These are phyloP conservation scores for Eudyptes chrysolophus DNA, from an alignment of 2,113 vertebrate genomes.

Conservation along the genomic window DNA sequence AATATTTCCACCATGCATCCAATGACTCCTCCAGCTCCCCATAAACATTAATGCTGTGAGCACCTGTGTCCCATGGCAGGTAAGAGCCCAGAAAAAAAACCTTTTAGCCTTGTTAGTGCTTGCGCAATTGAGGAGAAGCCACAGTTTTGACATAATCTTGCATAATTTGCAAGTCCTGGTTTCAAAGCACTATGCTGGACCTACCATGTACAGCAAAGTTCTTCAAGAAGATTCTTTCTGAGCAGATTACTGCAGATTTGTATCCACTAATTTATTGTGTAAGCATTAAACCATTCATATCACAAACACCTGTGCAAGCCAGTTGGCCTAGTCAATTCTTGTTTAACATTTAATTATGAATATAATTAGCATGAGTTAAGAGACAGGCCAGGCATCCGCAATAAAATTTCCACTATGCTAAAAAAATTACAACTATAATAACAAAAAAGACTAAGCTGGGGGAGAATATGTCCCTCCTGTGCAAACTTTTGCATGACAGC, in stretches of 20 bases:
- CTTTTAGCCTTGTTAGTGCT: background rate
- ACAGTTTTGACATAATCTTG: background rate
- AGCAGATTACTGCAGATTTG: slow-evolving; percentile 60
- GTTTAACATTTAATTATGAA: slow-evolving; percentile 82
- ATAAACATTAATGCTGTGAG: background rate
- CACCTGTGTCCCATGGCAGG: background rate
- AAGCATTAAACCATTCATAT: slow-evolving; percentile 74
- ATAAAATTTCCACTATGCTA: slow-evolving; percentile 73
- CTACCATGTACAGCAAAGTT: slow-evolving; percentile 17
- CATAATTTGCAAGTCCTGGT: background rate
- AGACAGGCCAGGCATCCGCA: slow-evolving; percentile 75
- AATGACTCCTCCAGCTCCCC: background rate
- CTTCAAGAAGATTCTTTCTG: slow-evolving; percentile 51
- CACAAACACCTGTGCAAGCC: slow-evolving; percentile 81
- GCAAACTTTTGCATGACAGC: background rate
- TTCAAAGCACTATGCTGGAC: background rate
- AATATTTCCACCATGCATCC: background rate
- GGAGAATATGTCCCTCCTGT: background rate
- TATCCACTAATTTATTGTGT: slow-evolving; percentile 75
- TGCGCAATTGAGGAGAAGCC: background rate
- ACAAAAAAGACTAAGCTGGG: background rate
- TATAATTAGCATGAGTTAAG: slow-evolving; percentile 83
- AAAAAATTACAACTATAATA: slow-evolving; percentile 42
- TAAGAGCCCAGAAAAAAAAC: background rate
- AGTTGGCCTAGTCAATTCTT: slow-evolving; percentile 79